phyloP scores from a whole-genome alignment of 2,888 invertebrate species.

The Allolobophora icterica region DNA sequence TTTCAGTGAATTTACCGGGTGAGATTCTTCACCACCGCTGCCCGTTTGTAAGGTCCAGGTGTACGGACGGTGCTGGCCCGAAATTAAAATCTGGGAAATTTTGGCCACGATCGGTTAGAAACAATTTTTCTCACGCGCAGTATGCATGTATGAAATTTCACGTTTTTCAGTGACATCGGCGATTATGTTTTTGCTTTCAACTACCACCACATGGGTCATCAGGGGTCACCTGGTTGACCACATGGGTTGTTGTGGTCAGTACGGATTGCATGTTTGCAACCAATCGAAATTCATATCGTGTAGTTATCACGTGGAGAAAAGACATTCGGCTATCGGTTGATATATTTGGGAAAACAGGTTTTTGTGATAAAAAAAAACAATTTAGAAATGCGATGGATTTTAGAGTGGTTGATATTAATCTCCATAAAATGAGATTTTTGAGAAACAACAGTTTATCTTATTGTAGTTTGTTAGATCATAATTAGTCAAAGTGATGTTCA shows the following conservation, averaged over 20 bases:
- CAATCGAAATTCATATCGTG: background rate
- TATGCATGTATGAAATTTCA: background rate
- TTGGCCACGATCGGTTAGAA: background rate
- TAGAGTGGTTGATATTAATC: background rate
- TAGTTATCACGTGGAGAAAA: background rate
- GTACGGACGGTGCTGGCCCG: background rate
- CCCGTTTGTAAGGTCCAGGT: background rate
- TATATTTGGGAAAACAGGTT: background rate
- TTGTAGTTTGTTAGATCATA: no score
- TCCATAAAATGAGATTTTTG: background rate
- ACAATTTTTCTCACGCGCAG: background rate
- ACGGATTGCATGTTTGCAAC: no score
- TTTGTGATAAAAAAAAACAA: background rate
- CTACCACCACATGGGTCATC: background rate
- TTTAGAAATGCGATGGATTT: background rate
- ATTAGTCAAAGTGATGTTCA: no score
- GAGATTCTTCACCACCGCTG: background rate
- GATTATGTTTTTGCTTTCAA: background rate
- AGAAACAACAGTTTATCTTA: no score
- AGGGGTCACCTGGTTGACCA: background rate
- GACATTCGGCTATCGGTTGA: background rate
- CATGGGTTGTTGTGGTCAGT: background rate
- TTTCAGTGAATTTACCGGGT: background rate
- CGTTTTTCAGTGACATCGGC: background rate
- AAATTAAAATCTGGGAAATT: no score